Conservation (phyloP, 2,113 vertebrate species). For the Platysternon megacephalum region DNA sequence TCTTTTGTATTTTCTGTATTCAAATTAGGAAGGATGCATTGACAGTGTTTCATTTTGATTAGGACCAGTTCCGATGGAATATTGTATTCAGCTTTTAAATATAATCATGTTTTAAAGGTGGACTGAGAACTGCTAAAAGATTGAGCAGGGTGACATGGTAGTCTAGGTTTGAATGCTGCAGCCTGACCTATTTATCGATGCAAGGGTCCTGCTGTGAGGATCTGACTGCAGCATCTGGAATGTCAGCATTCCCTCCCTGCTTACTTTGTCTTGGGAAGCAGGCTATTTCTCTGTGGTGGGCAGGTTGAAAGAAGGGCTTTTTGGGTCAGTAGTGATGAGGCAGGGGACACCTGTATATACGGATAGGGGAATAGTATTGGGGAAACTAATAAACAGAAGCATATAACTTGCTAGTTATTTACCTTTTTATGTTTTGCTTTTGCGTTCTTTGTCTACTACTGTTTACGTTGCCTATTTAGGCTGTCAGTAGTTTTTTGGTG, state of each 20-base stretch:
- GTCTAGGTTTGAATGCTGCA: not conserved
- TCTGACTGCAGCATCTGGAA: not conserved
- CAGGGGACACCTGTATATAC: not conserved
- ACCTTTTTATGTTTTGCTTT: not conserved
- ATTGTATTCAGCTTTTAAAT: not conserved
- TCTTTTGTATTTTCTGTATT: not conserved
- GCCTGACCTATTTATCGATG: not conserved
- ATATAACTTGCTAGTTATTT: not conserved
- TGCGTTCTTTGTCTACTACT: not conserved
- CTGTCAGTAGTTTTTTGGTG: not conserved
- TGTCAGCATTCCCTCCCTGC: not conserved
- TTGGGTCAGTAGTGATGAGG: not conserved
- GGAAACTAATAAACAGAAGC: not conserved
- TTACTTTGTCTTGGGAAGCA: not conserved
- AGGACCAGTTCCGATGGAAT: not conserved
- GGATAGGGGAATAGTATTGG: not conserved
- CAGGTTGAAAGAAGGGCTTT: not conserved
- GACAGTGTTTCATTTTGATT: not conserved
- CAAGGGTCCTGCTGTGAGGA: not conserved
- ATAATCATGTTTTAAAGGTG: not conserved
- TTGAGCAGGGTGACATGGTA: not conserved
- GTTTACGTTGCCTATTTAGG: not conserved
- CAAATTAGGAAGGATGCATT: not conserved
- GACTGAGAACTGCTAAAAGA: not conserved
- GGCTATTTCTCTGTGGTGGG: not conserved